Evolutionary conservation across 2,888 invertebrate genomes (phyloP).

Genomic region (Dendrolimus pini): DNA sequence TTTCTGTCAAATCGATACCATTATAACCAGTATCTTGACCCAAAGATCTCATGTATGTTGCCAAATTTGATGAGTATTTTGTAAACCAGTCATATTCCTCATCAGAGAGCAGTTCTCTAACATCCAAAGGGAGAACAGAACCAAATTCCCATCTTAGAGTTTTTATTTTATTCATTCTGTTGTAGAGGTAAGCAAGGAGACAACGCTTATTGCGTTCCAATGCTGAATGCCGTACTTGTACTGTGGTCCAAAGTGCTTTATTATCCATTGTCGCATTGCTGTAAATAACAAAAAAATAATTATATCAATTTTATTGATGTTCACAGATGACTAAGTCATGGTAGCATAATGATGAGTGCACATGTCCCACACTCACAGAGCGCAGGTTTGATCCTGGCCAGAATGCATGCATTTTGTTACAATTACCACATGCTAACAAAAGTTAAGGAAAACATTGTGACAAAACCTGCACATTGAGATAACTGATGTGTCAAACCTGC

Average conservation of each 20-base stretch:
- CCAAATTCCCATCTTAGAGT: conserved; percentile 98
- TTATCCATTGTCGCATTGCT: conserved; percentile 76
- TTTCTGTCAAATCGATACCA: conserved; percentile 90
- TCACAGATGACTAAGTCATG: too few species aligned
- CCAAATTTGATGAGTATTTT: conserved; percentile 89
- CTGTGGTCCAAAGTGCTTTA: conserved; percentile 81
- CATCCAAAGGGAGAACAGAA: conserved; percentile 90
- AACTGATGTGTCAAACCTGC: too few species aligned
- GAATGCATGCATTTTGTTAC: too few species aligned
- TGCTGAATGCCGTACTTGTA: conserved; percentile 90
- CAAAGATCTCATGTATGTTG: conserved; percentile 92
- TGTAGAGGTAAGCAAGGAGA: conserved; percentile 88
- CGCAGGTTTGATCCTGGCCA: too few species aligned
- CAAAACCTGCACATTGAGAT: too few species aligned
- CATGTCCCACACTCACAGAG: too few species aligned
- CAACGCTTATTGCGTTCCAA: conserved; percentile 94
- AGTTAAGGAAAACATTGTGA: too few species aligned
- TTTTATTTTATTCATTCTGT: conserved; percentile 86
- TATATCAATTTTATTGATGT: too few species aligned
- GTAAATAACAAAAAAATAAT: conserved; percentile 15
- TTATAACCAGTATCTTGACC: conserved; percentile 83
- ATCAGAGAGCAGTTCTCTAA: conserved; percentile 86
- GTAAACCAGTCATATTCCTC: conserved; percentile 93
- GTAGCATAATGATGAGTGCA: too few species aligned
- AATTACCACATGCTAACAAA: too few species aligned